Percentiles rank a stretch among this genome's conserved stretches.
Conservation (phyloP, 2,113 vertebrate species). For the Poecilia latipinna region DNA sequence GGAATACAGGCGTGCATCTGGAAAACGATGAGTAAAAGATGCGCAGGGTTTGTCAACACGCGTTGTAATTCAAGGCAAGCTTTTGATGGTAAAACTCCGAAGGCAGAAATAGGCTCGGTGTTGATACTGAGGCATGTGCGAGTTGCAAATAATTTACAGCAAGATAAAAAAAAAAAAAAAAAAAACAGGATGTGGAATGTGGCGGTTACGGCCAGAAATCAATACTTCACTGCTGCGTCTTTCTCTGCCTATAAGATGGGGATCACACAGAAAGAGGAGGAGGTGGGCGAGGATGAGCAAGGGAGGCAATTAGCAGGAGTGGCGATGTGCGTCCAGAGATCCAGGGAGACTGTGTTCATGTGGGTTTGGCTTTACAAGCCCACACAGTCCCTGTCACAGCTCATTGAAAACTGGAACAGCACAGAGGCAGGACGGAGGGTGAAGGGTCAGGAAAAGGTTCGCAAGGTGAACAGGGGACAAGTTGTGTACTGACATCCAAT, state of each 20-base stretch:
- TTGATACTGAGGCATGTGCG: conserved; percentile 37
- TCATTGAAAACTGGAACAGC: conserved; percentile 47
- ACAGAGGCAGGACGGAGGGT: conserved; percentile 12
- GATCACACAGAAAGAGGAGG: background rate
- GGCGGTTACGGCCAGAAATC: conserved; percentile 23
- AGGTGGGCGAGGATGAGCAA: conserved; percentile 5
- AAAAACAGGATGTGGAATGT: conserved; percentile 38
- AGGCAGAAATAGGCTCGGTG: conserved; percentile 4
- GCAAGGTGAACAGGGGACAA: conserved; percentile 16
- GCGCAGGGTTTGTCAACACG: conserved; percentile 23
- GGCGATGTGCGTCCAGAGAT: conserved; percentile 44
- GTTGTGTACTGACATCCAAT: conserved; percentile 5
- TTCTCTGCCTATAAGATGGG: background rate
- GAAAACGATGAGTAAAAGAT: conserved; percentile 28
- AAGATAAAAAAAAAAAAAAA: conserved; percentile 2
- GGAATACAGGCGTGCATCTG: background rate
- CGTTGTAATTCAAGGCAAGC: conserved; percentile 22
- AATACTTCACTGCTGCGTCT: background rate
- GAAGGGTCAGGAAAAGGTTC: conserved; percentile 26
- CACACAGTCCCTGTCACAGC: conserved; percentile 52
- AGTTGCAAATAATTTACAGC: conserved; percentile 52
- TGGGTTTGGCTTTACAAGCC: conserved; percentile 42
- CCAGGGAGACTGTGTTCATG: conserved; percentile 14
- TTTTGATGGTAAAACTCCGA: conserved; percentile 36
- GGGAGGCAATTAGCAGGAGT: conserved; percentile 56